Evolutionary conservation across 2,888 invertebrate species (phyloP).

Genomic region (Hetaerina titia): DNA sequence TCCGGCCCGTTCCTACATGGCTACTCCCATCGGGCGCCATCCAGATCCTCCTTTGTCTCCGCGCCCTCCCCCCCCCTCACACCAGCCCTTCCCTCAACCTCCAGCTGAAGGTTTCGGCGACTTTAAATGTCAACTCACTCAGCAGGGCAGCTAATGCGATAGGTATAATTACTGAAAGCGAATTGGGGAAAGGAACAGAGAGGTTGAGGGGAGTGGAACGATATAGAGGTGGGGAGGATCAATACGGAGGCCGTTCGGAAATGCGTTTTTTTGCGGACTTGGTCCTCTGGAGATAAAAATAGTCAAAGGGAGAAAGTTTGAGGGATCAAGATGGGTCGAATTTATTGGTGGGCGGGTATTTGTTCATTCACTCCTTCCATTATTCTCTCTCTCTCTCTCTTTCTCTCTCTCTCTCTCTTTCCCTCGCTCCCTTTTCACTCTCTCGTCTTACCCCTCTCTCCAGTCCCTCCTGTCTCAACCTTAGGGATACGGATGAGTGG

Average conservation of each 20-base stretch:
- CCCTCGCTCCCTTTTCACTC: neutral
- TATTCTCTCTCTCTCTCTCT: neutral
- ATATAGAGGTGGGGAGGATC: neutral
- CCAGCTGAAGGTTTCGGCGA: neutral
- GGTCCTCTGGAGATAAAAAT: constrained; percentile 22
- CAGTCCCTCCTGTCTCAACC: no score
- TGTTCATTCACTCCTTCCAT: neutral
- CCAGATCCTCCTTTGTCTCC: neutral
- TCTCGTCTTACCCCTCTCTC: neutral
- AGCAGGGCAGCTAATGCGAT: constrained; percentile 35
- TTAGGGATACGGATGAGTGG: neutral
- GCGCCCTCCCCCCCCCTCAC: neutral
- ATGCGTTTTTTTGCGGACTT: neutral
- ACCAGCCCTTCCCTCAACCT: neutral
- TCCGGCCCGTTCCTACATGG: neutral
- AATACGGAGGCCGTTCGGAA: neutral
- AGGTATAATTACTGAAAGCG: neutral
- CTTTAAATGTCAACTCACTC: constrained; percentile 32
- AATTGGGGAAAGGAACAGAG: neutral
- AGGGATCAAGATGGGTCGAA: neutral
- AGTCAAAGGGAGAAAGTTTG: constrained; percentile 28
- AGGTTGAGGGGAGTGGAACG: neutral
- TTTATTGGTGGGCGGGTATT: neutral
- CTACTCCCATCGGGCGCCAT: neutral
- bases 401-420: neutral